phyloP scores from a whole-genome alignment of 1,140 invertebrate genomes.

The Panulirus ornatus region DNA sequence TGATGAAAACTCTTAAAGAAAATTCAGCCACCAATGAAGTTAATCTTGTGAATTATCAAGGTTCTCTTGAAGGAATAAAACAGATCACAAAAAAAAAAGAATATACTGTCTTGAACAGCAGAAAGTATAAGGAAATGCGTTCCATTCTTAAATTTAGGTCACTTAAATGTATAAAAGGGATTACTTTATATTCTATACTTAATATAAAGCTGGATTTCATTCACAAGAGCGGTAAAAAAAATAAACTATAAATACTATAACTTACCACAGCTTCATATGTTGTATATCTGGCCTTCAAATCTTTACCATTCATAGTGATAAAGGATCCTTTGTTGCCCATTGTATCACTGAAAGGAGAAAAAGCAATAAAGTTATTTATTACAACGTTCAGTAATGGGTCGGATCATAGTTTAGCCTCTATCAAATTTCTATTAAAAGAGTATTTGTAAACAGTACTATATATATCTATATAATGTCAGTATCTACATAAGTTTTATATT shows the following conservation, averaged over 20 bases:
- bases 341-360: constrained; percentile 89
- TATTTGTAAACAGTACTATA: neutral
- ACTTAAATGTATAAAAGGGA: no score
- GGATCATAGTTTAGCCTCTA: neutral
- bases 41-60: no score
- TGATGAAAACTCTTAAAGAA: no score
- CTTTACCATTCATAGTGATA: constrained; percentile 95
- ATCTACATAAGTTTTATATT: constrained; percentile 21
- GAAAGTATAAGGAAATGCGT: no score
- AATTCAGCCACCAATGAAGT: no score
- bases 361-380: neutral
- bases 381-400: no score
- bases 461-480: no score
- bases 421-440: neutral
- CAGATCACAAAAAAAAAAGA: no score
- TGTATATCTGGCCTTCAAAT: constrained; percentile 93
- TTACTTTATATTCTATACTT: neutral
- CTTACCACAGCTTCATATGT: constrained; percentile 96
- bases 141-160: no score
- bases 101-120: no score
- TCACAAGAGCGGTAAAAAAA: constrained; percentile 24
- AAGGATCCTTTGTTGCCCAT: constrained; percentile 99
- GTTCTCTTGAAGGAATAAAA: no score
- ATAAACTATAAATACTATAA: constrained; percentile 75
- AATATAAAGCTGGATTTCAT: neutral